Percentiles rank a stretch among this genome's conserved stretches.
These are phyloP conservation scores for Philaethria dido DNA, from an alignment of 2,888 invertebrate genomes.

Conservation along the genomic window DNA sequence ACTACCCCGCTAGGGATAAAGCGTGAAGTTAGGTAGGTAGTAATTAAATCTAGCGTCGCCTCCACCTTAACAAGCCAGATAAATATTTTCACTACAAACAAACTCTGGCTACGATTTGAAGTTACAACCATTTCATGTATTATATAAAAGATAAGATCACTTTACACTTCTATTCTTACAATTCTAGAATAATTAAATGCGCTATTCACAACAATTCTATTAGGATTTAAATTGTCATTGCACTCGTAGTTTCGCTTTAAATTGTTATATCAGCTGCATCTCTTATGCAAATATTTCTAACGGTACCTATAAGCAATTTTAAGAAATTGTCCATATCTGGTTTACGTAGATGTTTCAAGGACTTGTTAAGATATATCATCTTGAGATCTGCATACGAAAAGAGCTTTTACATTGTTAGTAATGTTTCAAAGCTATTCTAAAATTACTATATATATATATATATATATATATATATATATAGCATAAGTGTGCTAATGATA, in stretches of 20 bases:
- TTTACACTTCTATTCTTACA: neutral
- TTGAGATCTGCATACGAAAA: slow-evolving; percentile 39
- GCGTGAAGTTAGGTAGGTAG: too few relatives aligned
- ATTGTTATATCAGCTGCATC: slow-evolving; percentile 46
- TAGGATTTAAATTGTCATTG: slow-evolving; percentile 39
- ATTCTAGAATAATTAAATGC: slow-evolving; percentile 5
- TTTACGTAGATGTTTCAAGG: slow-evolving; percentile 38
- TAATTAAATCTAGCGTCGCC: too few relatives aligned
- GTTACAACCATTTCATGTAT: neutral
- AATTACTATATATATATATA: too few relatives aligned
- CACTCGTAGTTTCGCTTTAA: slow-evolving; percentile 42
- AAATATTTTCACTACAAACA: neutral
- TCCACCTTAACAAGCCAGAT: neutral
- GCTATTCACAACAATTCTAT: slow-evolving; percentile 7
- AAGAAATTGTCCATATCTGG: slow-evolving; percentile 45
- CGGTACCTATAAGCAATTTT: slow-evolving; percentile 46
- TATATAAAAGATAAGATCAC: slow-evolving; percentile 14
- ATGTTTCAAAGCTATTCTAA: neutral
- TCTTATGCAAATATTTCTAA: slow-evolving; percentile 47
- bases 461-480: too few relatives aligned
- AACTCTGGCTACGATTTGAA: neutral
- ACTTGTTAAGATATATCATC: slow-evolving; percentile 43
- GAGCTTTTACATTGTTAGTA: slow-evolving; percentile 21
- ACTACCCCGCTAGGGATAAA: too few relatives aligned
- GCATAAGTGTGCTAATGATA: too few relatives aligned